phyloP scores from a whole-genome alignment of 23 tunicate genomes.

The Oikopleura dioica region DNA sequence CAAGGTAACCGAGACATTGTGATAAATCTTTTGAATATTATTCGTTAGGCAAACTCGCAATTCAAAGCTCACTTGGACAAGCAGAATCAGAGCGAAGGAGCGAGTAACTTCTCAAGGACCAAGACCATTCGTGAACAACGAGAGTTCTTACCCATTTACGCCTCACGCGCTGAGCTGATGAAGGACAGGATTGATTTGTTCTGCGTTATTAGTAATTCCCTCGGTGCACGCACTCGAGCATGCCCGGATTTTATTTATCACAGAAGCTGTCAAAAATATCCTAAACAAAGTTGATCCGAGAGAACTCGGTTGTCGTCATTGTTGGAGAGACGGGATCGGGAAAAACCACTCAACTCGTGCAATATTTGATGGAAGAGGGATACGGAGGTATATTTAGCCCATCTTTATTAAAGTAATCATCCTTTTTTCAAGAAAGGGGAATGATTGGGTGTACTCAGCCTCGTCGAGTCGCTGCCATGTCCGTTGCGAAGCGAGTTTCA shows the following conservation, averaged over 20 bases:
- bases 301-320: conserved; percentile 71
- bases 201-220: too few relatives aligned
- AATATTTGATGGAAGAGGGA: conserved; percentile 16
- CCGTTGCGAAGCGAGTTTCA: conserved; percentile 88
- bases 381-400: too few relatives aligned
- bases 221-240: too few relatives aligned
- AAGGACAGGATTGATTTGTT: too few relatives aligned
- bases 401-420: too few relatives aligned
- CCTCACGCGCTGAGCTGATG: conserved; percentile 10
- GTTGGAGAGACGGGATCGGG: conserved; percentile 98
- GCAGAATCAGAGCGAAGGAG: conserved; percentile 16
- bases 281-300: conserved; percentile 41
- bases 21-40: neutral
- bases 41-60: conserved; percentile 6
- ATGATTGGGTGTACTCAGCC: conserved; percentile 94
- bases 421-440: conserved; percentile 18
- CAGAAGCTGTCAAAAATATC: too few relatives aligned
- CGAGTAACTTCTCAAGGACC: conserved; percentile 55
- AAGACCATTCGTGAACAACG: conserved; percentile 59
- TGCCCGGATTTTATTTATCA: too few relatives aligned
- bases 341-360: conserved; percentile 92
- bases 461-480: conserved; percentile 96
- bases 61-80: conserved; percentile 44
- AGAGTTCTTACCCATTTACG: conserved; percentile 92
- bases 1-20: conserved; percentile 52